phyloP scores from a whole-genome alignment of 2,113 vertebrate species.

The Proterorhinus semilunaris region DNA sequence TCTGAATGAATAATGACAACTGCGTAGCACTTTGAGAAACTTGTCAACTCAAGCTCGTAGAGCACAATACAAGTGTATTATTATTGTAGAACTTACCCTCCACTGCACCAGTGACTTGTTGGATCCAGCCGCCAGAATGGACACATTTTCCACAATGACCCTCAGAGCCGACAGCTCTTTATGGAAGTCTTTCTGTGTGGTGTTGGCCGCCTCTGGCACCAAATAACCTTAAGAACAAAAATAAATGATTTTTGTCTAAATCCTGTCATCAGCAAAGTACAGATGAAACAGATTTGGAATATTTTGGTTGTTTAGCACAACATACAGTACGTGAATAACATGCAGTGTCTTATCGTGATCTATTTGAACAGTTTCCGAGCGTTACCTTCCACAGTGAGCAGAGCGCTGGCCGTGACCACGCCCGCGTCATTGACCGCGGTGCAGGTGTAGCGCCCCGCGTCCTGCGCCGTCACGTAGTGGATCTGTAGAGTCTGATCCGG shows the following conservation, averaged over 20 bases:
- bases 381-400: constrained; percentile 79
- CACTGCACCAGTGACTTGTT: constrained; percentile 76
- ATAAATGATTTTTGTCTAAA: too few relatives aligned
- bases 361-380: background rate
- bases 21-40: too few relatives aligned
- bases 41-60: too few relatives aligned
- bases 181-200: constrained; percentile 67
- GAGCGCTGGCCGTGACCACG: constrained; percentile 65
- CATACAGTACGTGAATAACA: too few relatives aligned
- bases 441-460: constrained; percentile 82
- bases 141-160: constrained; percentile 78
- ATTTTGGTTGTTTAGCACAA: too few relatives aligned
- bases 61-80: too few relatives aligned
- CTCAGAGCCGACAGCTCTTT: constrained; percentile 77
- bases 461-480: constrained; percentile 72
- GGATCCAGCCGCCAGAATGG: constrained; percentile 60
- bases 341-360: too few relatives aligned
- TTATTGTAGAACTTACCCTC: constrained; percentile 69
- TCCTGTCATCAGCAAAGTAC: too few relatives aligned
- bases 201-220: constrained; percentile 64
- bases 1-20: too few relatives aligned
- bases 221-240: background rate
- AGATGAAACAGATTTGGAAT: too few relatives aligned
- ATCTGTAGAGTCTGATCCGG: constrained; percentile 81
- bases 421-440: constrained; percentile 80